These are phyloP conservation scores for Aporrectodea caliginosa DNA, from an alignment of 1,140 invertebrate genomes.

Conservation along the genomic window DNA sequence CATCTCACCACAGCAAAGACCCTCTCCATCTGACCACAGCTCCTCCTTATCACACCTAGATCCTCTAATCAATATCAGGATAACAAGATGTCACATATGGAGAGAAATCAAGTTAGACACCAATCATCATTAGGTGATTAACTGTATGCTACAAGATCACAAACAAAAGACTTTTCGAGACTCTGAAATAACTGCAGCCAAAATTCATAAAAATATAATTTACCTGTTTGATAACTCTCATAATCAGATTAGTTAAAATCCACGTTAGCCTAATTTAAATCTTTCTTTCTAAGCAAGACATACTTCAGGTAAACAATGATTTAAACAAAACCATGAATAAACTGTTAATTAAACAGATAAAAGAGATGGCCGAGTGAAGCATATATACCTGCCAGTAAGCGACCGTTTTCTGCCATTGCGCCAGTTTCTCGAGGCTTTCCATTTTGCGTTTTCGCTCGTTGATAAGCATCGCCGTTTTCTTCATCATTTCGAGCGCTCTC, in stretches of 20 bases:
- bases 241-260: too few species aligned
- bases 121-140: too few species aligned
- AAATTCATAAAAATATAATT: too few species aligned
- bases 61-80: background rate
- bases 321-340: background rate
- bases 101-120: too few species aligned
- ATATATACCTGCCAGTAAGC: conserved; percentile 72
- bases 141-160: too few species aligned
- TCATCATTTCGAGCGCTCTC: conserved; percentile 72
- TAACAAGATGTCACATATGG: background rate
- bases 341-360: background rate
- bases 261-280: too few species aligned
- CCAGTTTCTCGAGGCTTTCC: conserved; percentile 76
- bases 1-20: background rate
- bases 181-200: too few species aligned
- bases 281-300: too few species aligned
- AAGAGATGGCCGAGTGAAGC: too few species aligned
- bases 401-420: conserved; percentile 72
- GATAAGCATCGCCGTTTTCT: conserved; percentile 67
- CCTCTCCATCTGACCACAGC: background rate
- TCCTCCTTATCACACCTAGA: background rate
- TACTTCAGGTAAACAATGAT: background rate
- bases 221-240: too few species aligned
- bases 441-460: conserved; percentile 77
- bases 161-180: too few species aligned